Conservation (phyloP, 37 sponge, comb jelly and placozoan genomes). For the Amphimedon queenslandica region DNA sequence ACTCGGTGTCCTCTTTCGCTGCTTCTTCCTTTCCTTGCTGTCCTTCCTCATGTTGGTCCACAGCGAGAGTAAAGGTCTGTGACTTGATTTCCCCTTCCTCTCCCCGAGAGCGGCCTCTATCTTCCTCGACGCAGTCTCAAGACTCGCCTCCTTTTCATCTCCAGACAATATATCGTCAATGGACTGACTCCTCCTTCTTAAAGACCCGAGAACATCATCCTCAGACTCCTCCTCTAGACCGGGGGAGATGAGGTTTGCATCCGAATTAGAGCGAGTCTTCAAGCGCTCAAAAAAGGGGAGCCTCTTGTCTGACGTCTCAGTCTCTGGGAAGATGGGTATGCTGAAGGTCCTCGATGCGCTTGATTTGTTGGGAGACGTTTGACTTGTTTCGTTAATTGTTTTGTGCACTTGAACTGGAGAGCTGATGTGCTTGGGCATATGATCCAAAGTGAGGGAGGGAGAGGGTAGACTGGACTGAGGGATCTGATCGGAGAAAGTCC, state of each 20-base stretch:
- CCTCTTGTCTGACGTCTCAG: neutral
- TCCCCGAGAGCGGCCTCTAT: neutral
- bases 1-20: neutral
- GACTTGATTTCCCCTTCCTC: neutral
- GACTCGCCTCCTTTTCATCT: constrained; percentile 2
- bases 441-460: too few relatives aligned
- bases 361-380: too few relatives aligned
- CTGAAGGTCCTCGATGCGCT: too few relatives aligned
- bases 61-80: neutral
- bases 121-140: neutral
- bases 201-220: neutral
- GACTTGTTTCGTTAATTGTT: too few relatives aligned
- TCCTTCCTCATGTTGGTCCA: neutral
- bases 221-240: neutral
- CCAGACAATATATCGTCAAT: neutral
- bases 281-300: neutral
- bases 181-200: neutral
- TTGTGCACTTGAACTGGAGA: too few relatives aligned
- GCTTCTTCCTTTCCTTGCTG: neutral
- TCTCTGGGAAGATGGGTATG: neutral
- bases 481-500: too few relatives aligned
- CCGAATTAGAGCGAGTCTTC: neutral
- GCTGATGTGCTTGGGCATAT: too few relatives aligned
- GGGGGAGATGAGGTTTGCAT: neutral
- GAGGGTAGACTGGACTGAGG: too few relatives aligned